These are phyloP conservation scores for Craniophora ligustri DNA, from an alignment of 2,888 invertebrate species.

Conservation along the genomic window DNA sequence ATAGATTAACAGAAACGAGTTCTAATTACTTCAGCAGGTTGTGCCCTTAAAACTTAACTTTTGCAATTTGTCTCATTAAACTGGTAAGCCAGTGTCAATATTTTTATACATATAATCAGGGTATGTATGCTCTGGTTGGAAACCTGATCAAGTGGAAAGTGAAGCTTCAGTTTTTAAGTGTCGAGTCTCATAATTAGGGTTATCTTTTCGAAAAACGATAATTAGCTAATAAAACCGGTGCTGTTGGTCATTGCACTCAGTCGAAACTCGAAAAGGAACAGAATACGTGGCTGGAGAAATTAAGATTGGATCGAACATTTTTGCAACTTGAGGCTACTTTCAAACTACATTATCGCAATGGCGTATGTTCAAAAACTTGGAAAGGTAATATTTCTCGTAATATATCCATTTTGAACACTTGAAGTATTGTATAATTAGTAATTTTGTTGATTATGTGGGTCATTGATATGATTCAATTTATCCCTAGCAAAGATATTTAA, in stretches of 20 bases:
- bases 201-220: slow-evolving; percentile 60
- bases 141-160: slow-evolving; percentile 19
- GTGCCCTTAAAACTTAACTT: slow-evolving; percentile 27
- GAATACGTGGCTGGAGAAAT: slow-evolving; percentile 35
- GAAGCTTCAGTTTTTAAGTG: slow-evolving; percentile 39
- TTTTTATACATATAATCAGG: slow-evolving; percentile 11
- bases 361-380: slow-evolving; percentile 31
- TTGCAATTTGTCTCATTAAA: slow-evolving; percentile 44
- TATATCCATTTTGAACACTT: slow-evolving; percentile 14
- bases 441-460: too few species aligned
- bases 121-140: background rate
- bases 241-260: slow-evolving; percentile 44
- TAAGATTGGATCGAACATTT: slow-evolving; percentile 38
- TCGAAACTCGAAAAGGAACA: slow-evolving; percentile 44
- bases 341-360: slow-evolving; percentile 40
- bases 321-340: slow-evolving; percentile 48
- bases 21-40: slow-evolving; percentile 45
- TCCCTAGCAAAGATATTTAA: too few species aligned
- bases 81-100: slow-evolving; percentile 22
- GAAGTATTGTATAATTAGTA: slow-evolving; percentile 35
- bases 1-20: slow-evolving; percentile 40
- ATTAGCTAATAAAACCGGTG: slow-evolving; percentile 66
- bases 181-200: slow-evolving; percentile 55
- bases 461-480: too few species aligned
- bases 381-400: slow-evolving; percentile 32